Evolutionary conservation across 2,888 invertebrate genomes (phyloP), one percentile per base, ranked within the genome.

Genomic region (Elmis aenea): DNA sequence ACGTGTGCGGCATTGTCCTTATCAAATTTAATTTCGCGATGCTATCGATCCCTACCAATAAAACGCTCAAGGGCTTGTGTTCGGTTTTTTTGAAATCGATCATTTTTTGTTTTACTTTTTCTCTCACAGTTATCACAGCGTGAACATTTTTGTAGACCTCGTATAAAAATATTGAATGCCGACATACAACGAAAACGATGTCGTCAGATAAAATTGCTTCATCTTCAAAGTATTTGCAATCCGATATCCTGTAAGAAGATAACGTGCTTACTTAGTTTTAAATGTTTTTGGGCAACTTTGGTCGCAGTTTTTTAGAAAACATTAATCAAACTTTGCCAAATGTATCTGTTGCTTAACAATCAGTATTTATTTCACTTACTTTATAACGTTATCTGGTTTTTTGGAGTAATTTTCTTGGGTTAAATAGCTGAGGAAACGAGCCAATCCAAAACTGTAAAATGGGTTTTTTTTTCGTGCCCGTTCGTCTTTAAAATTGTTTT

Each of bases 41-140:
- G 25, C 88, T 86, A 59, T 92, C 91, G 52, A 93, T 81, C 21
- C 91, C 92, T 10, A 94, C 61, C 58, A 91, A 70, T 15, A 92
- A 65, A 0, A 93, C 79, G 58, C 81, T 85, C 10, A 81, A 64
- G 24, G 69, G 69, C 51, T 62, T 42, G 21, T 33, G 49, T 18
- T 5, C 8, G 16, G 49, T 45, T 28, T 42, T 13, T 45, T 45
- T 24, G 52, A 50, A 20, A 38, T 48, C 13, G 51, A 44, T 32
- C 18, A 18, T 6, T 54, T 73, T 61, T 46, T 74, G 64, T 46
- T 74, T 63, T 33, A 80, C 61, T 45, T 69, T 64, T 48, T 69
- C 49, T 41, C 71, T 62, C 56, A 77, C 59, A 52, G 31, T 40
- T 10, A 80, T 62, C 20, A 75, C 68, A 1, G 75, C 65, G 57